A percentile compares a stretch with the other conserved stretches of the same genome.
These are phyloP conservation scores for Rotaria socialis DNA, from an alignment of 2,888 invertebrate species.

Conservation along the genomic window DNA sequence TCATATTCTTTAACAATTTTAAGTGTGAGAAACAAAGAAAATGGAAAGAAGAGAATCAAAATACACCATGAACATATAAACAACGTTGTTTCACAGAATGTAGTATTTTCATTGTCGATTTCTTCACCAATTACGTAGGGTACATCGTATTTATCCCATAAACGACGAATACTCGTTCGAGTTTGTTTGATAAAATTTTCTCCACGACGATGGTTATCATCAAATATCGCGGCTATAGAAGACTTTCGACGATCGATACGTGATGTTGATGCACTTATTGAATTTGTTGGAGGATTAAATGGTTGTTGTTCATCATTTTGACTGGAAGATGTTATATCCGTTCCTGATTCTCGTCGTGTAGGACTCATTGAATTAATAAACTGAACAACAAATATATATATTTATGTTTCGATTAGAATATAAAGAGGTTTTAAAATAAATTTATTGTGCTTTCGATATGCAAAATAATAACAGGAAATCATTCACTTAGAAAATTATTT, in stretches of 20 bases:
- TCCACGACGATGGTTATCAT: background rate
- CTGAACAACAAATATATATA: too few species aligned
- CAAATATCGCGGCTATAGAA: background rate
- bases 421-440: too few species aligned
- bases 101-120: constrained; percentile 62
- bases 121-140: constrained; percentile 45
- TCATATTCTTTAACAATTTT: constrained; percentile 96
- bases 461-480: too few species aligned
- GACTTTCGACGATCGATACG: constrained; percentile 5
- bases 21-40: constrained; percentile 83
- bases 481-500: too few species aligned
- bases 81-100: constrained; percentile 76
- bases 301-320: background rate
- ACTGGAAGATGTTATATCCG: background rate
- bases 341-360: background rate
- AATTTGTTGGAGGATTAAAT: background rate
- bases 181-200: background rate
- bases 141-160: constrained; percentile 43
- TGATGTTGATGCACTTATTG: background rate
- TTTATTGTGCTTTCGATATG: too few species aligned
- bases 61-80: constrained; percentile 76
- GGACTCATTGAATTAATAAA: background rate
- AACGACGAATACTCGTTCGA: constrained; percentile 35
- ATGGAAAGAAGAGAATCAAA: constrained; percentile 79
- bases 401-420: too few species aligned